Percentiles rank a stretch among this genome's conserved stretches.
Evolutionary conservation across 2,888 invertebrate genomes (phyloP).

Genomic region (Xestia ashworthii): DNA sequence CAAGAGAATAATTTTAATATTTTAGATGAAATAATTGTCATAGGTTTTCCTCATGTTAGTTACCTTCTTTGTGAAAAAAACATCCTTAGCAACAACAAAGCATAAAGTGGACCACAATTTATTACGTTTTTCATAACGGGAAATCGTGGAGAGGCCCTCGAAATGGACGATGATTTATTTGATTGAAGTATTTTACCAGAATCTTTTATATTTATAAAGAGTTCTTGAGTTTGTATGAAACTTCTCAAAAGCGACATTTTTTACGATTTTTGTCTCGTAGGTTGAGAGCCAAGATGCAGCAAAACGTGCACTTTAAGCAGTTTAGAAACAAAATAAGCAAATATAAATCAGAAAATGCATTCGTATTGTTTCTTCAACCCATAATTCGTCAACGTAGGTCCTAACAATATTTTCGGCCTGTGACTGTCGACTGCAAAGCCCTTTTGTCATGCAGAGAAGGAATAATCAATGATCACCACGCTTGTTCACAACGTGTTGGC

Average conservation of each 20-base stretch:
- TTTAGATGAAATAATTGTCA: not conserved
- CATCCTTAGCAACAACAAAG: conserved; percentile 38
- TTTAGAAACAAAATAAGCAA: not conserved
- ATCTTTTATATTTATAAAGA: conserved; percentile 40
- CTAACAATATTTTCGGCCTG: not conserved
- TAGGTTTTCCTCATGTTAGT: conserved; percentile 3
- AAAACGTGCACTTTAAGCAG: not conserved
- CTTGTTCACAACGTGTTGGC: not conserved
- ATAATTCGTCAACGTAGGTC: not conserved
- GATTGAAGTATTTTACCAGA: conserved; percentile 56
- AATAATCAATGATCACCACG: conserved; percentile 34
- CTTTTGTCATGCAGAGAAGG: conserved; percentile 36
- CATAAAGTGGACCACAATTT: conserved; percentile 53
- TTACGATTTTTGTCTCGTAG: not conserved
- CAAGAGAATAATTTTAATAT: not conserved
- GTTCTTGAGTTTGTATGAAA: conserved; percentile 21
- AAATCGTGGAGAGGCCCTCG: conserved; percentile 57
- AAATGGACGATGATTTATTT: conserved; percentile 64
- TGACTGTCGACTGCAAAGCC: not conserved
- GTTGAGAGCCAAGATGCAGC: not conserved
- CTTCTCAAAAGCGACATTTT: not conserved
- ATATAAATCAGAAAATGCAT: not conserved
- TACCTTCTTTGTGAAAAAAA: conserved; percentile 16
- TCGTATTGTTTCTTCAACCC: not conserved
- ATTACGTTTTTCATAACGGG: conserved; percentile 53